Evolutionary conservation across 64 coral and sea anemone species (phyloP).

Genomic region (Trachythela sp.): DNA sequence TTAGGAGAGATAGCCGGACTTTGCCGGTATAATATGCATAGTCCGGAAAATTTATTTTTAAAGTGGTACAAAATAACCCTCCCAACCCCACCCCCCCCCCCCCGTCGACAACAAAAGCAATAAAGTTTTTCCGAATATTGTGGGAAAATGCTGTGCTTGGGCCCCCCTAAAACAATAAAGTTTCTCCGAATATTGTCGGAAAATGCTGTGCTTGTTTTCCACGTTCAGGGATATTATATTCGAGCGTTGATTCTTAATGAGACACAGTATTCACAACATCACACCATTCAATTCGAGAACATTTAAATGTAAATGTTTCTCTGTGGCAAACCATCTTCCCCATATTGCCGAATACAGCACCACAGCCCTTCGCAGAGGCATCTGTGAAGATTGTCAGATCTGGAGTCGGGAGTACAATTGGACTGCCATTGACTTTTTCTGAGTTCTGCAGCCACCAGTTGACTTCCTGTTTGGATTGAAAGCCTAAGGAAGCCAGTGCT

Average conservation of each 20-base stretch:
- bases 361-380: conserved; percentile 36
- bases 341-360: conserved; percentile 18
- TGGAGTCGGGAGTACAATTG: conserved; percentile 3
- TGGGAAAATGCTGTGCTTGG: no score
- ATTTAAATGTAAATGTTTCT: conserved; percentile 7
- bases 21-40: no score
- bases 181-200: no score
- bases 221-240: neutral
- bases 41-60: no score
- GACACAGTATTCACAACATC: neutral
- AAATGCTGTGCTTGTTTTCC: no score
- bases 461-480: neutral
- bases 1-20: no score
- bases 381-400: conserved; percentile 26
- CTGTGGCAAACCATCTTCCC: neutral
- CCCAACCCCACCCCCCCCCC: no score
- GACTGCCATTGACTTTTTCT: conserved; percentile 16
- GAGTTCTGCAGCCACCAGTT: neutral
- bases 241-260: neutral
- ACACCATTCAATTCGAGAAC: neutral
- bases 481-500: no score
- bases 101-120: no score
- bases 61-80: no score
- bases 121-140: no score
- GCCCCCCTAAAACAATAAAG: no score